phyloP scores from a whole-genome alignment of 2,888 invertebrate genomes.

The Acanthacorydalis orientalis region DNA sequence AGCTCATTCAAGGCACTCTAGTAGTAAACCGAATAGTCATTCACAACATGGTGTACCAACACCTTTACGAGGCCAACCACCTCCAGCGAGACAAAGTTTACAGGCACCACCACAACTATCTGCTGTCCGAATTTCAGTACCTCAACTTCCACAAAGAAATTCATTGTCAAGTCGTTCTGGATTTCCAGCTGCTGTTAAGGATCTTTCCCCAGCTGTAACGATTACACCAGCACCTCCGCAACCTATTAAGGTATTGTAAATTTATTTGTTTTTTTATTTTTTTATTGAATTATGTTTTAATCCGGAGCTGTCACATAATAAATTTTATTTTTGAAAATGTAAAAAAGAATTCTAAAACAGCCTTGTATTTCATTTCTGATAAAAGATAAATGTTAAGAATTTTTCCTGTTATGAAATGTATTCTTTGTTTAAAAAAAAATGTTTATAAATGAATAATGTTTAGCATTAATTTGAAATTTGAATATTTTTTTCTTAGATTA shows the following conservation, averaged over 20 bases:
- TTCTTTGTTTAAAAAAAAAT: too few relatives aligned
- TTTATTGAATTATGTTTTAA: neutral
- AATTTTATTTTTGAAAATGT: too few relatives aligned
- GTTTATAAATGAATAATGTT: too few relatives aligned
- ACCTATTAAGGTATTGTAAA: conserved; percentile 25
- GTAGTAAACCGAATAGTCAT: conserved; percentile 13
- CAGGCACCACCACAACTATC: conserved; percentile 27
- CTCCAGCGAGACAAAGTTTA: conserved; percentile 30
- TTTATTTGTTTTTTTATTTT: conserved; percentile 1
- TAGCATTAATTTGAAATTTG: too few relatives aligned
- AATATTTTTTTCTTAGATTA: too few relatives aligned
- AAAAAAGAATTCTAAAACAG: too few relatives aligned
- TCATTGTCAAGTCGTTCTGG: conserved; percentile 18
- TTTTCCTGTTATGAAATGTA: too few relatives aligned
- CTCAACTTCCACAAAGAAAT: conserved; percentile 24
- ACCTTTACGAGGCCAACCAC: conserved; percentile 33
- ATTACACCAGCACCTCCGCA: conserved; percentile 62
- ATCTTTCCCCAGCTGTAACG: conserved; percentile 46
- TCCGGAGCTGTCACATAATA: neutral
- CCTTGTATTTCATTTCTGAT: too few relatives aligned
- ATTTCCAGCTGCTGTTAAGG: conserved; percentile 26
- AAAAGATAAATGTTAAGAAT: too few relatives aligned
- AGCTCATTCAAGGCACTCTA: conserved; percentile 23
- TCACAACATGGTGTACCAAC: conserved; percentile 23
- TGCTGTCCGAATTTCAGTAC: conserved; percentile 25